Evolutionary conservation across 2,797 vertebrate genomes (phyloP), one percentile per base, ranked within the genome.

Genomic region (Molothrus ater): DNA sequence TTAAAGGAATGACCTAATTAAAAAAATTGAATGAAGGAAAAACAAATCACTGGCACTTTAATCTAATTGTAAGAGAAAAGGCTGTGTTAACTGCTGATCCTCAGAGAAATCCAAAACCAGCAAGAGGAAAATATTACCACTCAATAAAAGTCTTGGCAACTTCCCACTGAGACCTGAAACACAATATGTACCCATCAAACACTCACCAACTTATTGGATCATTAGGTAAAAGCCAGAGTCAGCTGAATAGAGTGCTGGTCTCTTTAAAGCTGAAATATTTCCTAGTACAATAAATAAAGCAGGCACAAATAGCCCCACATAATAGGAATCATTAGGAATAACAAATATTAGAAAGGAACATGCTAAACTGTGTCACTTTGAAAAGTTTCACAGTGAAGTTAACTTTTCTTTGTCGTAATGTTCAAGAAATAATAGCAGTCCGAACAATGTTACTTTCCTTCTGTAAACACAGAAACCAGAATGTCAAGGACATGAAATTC

Each of bases 61-160:
- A 97, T 96, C 86, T 97, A 97, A 96, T 96, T 95, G 92, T 97
- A 96, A 93, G 59, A 94, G 92, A 98, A 97, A 97, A 96, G 8
- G 6, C 61, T 96, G 78, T 68, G 85, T 96, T 97, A 95, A 95
- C 94, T 93, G 90, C 85, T 95, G 96, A 94, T 97, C 94, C 92
- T 74, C n/a, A 80, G 96, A 98, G 96, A 97, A 97, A 97, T 95
- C 88, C 91, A 95, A 95, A 97, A 96, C 32, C 80, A 97, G 42
- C 59, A 63, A 92, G 86, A 96, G 53, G 89, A 95, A 97, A 97
- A 97, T 96, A 96, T 88, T 94, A 60, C 96, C 71, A 96, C 70
- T 97, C 90, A 80, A 79, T 97, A 95, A 97, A 97, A 96, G 66
- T 61, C 89, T 80, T 96, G 94, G 88, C 94, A 96, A 94, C 85